phyloP scores from a whole-genome alignment of 2,797 vertebrate genomes.

The Cacajao melanocephalus region DNA sequence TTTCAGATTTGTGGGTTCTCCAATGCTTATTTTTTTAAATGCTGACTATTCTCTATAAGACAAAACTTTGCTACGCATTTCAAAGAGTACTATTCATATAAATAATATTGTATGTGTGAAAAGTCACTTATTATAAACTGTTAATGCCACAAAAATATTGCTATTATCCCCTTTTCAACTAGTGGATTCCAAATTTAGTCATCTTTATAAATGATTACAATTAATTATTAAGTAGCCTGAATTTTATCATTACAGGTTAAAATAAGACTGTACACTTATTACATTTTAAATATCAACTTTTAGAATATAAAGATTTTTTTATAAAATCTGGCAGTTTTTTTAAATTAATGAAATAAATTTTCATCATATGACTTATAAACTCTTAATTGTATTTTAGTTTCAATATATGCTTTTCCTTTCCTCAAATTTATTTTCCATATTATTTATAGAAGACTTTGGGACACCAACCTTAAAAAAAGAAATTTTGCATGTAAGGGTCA shows the following conservation, averaged over 20 bases:
- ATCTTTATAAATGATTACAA: slow-evolving; percentile 51
- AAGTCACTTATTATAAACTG: slow-evolving; percentile 18
- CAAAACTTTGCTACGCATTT: background rate
- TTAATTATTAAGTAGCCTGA: slow-evolving; percentile 16
- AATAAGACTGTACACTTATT: background rate
- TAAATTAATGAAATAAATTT: slow-evolving; percentile 50
- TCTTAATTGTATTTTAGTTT: background rate
- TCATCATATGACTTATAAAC: background rate
- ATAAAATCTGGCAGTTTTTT: background rate
- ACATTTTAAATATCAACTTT: slow-evolving; percentile 1
- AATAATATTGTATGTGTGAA: background rate
- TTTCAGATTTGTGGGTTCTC: background rate
- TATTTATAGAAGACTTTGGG: background rate
- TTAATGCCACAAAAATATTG: slow-evolving; percentile 7
- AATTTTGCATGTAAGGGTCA: background rate
- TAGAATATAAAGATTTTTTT: background rate
- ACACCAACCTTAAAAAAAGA: background rate
- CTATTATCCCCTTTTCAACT: background rate
- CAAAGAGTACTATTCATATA: background rate
- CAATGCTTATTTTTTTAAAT: background rate
- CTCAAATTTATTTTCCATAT: background rate
- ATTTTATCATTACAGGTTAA: slow-evolving; percentile 30
- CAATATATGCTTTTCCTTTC: background rate
- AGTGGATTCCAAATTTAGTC: slow-evolving; percentile 10
- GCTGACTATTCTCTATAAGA: background rate